A percentile compares a stretch with the other conserved stretches of the same genome.
Evolutionary conservation across 2,888 invertebrate genomes (phyloP).

Genomic region (Biston betularia): DNA sequence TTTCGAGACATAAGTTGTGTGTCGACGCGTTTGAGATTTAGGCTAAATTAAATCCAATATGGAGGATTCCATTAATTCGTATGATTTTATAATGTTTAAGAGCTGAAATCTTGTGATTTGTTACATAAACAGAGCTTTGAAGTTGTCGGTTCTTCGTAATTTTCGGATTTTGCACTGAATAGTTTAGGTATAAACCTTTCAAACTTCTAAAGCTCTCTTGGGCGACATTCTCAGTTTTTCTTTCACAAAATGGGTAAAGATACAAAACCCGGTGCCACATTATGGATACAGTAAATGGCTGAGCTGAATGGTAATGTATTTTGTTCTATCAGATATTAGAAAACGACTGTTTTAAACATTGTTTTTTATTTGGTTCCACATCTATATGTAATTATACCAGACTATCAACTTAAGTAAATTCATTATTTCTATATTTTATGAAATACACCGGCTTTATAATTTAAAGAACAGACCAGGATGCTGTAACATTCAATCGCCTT

Average conservation of each 20-base stretch:
- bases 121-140: not conserved
- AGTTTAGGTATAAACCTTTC: slow-evolving; percentile 3
- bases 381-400: no score
- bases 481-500: no score
- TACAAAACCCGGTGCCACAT: slow-evolving; percentile 17
- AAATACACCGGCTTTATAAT: no score
- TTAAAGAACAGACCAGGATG: no score
- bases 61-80: no score
- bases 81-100: no score
- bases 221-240: slow-evolving; percentile 21
- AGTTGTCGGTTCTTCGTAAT: not conserved
- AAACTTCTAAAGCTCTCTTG: slow-evolving; percentile 19
- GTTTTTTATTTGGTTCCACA: no score
- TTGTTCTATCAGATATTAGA: not conserved
- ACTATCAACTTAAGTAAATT: no score
- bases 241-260: slow-evolving; percentile 17
- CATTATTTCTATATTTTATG: no score
- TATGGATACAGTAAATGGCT: slow-evolving; percentile 20
- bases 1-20: no score
- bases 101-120: not conserved
- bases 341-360: not conserved
- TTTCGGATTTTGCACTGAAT: not conserved
- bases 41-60: no score
- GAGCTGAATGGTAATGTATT: slow-evolving; percentile 21
- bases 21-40: no score